These are phyloP conservation scores for Eupithecia pulchellata DNA, from an alignment of 2,888 invertebrate species.

Conservation along the genomic window DNA sequence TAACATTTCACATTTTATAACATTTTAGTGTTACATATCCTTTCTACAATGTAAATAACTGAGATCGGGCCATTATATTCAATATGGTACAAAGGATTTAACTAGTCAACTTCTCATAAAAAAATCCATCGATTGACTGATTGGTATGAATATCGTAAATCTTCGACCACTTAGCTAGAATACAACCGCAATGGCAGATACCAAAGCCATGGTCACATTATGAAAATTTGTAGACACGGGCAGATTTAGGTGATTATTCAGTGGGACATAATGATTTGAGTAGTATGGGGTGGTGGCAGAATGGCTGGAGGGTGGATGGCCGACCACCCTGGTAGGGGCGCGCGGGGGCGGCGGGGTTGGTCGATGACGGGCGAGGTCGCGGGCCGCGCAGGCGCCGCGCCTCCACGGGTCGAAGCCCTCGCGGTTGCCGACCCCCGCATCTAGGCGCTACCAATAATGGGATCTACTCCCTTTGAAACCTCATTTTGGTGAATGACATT, in stretches of 20 bases:
- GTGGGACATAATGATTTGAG: conserved; percentile 27
- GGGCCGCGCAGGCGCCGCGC: conserved; percentile 69
- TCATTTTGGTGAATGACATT: conserved; percentile 36
- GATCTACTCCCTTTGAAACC: conserved; percentile 51
- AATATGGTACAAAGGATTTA: neutral
- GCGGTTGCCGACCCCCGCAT: conserved; percentile 78
- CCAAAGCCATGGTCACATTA: neutral
- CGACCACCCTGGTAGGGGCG: conserved; percentile 4
- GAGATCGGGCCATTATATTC: neutral
- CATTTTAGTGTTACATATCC: neutral
- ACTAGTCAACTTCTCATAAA: neutral
- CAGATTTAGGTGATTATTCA: conserved; percentile 27
- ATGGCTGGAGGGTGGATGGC: conserved; percentile 41
- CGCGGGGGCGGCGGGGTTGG: conserved; percentile 58
- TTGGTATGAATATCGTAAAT: neutral
- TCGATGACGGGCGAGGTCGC: conserved; percentile 70
- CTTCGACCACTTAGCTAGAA: neutral
- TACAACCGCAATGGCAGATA: neutral
- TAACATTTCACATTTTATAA: neutral
- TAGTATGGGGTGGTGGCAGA: conserved; percentile 20
- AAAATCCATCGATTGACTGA: neutral
- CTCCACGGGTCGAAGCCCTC: conserved; percentile 75
- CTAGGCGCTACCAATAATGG: conserved; percentile 65
- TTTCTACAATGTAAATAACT: neutral
- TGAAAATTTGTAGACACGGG: conserved; percentile 10